A percentile compares a stretch with the other conserved stretches of the same genome.
Evolutionary conservation across 2,888 invertebrate genomes (phyloP).

Genomic region (Allolobophora icterica): DNA sequence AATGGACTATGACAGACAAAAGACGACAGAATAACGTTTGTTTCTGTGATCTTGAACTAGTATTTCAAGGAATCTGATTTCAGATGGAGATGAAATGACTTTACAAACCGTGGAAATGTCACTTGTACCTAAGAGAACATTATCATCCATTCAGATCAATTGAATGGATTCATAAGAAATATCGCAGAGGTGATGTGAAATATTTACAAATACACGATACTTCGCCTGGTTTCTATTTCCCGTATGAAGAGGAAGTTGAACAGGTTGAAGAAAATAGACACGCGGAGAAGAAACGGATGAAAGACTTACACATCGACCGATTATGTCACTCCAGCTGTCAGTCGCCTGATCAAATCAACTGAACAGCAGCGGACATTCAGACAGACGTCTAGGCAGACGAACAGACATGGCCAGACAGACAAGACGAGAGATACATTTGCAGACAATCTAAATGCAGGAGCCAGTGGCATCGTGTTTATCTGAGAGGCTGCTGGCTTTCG

Average conservation of each 20-base stretch:
- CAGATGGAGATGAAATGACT: neutral
- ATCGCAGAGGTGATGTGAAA: neutral
- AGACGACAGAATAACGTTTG: neutral
- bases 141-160: too few relatives aligned
- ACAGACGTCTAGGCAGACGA: neutral
- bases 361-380: too few relatives aligned
- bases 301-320: too few relatives aligned
- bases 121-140: too few relatives aligned
- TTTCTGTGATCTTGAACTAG: neutral
- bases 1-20: neutral
- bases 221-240: neutral
- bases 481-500: neutral
- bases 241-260: neutral
- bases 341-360: too few relatives aligned
- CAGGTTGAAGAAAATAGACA: neutral
- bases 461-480: neutral
- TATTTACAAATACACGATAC: neutral
- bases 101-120: neutral
- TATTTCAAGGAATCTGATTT: neutral
- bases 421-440: neutral
- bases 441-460: neutral
- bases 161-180: neutral
- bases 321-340: neutral
- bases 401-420: neutral
- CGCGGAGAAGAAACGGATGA: neutral